Conservation (phyloP, 1,140 invertebrate genomes). For the Papilio xuthus region DNA sequence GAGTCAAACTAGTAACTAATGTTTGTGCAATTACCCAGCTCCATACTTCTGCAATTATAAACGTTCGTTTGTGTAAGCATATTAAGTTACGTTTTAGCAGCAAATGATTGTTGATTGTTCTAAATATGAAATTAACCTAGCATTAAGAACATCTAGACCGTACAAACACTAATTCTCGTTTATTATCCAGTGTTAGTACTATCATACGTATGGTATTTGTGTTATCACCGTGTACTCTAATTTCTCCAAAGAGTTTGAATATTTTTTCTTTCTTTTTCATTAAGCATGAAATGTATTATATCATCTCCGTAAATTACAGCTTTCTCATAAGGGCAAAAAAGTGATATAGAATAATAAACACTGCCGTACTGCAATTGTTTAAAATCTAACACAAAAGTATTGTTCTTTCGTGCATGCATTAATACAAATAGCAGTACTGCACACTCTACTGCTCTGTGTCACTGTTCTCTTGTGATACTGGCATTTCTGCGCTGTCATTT, state of each 20-base stretch:
- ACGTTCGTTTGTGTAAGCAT: neutral
- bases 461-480: neutral
- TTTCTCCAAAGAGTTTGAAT: neutral
- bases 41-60: neutral
- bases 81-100: neutral
- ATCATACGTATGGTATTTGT: neutral
- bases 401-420: neutral
- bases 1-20: neutral
- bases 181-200: slow-evolving; percentile 14
- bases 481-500: neutral
- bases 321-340: neutral
- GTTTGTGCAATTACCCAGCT: neutral
- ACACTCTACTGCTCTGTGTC: neutral
- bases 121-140: slow-evolving; percentile 9
- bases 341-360: neutral
- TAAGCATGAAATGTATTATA: neutral
- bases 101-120: slow-evolving; percentile 10
- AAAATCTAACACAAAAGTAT: too few species aligned
- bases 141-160: slow-evolving; percentile 8
- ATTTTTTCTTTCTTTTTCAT: neutral
- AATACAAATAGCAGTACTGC: neutral
- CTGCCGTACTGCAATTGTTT: neutral
- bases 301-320: neutral
- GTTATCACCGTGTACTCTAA: neutral
- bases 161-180: slow-evolving; percentile 14